phyloP scores from a whole-genome alignment of 2,888 invertebrate genomes.

The Rhabditoides inermis region DNA sequence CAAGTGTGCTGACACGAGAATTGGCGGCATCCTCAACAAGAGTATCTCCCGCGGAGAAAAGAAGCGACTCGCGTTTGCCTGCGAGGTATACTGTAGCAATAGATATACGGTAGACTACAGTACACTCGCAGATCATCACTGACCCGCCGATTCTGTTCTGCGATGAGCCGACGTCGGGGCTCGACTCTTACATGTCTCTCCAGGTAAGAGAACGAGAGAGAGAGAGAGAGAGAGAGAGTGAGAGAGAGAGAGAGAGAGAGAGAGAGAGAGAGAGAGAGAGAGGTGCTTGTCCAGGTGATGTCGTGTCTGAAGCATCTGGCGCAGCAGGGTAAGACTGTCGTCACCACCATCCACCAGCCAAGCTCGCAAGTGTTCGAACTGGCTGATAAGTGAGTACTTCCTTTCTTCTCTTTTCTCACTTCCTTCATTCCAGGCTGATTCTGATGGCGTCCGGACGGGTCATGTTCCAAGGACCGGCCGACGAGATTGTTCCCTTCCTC shows the following conservation, averaged over 20 bases:
- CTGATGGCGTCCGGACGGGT: slow-evolving; percentile 28
- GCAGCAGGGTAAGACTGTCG: slow-evolving; percentile 71
- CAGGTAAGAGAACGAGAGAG: slow-evolving; percentile 9
- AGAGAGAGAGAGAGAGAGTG: too few species aligned
- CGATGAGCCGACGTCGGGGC: slow-evolving; percentile 34
- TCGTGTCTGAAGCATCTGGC: slow-evolving; percentile 54
- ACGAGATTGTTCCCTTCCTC: slow-evolving; percentile 22
- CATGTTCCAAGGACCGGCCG: slow-evolving; percentile 30
- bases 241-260: neutral
- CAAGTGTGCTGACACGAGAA: slow-evolving; percentile 17
- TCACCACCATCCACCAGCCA: slow-evolving; percentile 88
- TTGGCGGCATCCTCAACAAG: slow-evolving; percentile 56
- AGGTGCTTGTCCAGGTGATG: slow-evolving; percentile 20
- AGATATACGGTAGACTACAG: neutral
- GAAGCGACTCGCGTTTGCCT: slow-evolving; percentile 85
- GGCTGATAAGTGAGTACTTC: slow-evolving; percentile 64
- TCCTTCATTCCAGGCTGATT: slow-evolving; percentile 16
- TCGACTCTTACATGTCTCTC: slow-evolving; percentile 35
- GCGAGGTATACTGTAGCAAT: slow-evolving; percentile 63
- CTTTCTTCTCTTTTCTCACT: neutral
- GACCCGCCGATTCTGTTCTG: slow-evolving; percentile 38
- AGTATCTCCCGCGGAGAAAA: slow-evolving; percentile 92
- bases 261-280: too few species aligned
- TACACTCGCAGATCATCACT: slow-evolving; percentile 23
- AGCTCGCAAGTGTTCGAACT: slow-evolving; percentile 77